These are phyloP conservation scores for Alosa alosa DNA, from an alignment of 2,113 vertebrate species.

Conservation along the genomic window DNA sequence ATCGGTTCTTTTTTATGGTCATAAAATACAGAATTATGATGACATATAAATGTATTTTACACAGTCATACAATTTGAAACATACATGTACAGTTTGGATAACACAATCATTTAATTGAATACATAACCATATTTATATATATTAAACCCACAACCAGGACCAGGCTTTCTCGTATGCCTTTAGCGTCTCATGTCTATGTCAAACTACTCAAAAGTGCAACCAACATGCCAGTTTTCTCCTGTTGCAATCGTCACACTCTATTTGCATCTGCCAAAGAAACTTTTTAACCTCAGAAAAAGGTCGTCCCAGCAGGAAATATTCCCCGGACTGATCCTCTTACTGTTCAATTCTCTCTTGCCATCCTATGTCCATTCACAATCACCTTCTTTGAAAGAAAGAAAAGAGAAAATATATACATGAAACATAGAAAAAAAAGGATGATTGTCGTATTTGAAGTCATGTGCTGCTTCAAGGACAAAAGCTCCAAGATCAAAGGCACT, in stretches of 20 bases:
- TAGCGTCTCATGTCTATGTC: neutral
- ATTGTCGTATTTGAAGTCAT: conserved; percentile 56
- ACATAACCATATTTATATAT: conserved; percentile 14
- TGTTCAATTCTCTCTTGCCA: conserved; percentile 1
- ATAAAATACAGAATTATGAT: conserved; percentile 25
- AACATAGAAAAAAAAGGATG: conserved; percentile 60
- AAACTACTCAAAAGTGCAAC: conserved; percentile 36
- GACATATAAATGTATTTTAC: conserved; percentile 34
- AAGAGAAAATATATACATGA: conserved; percentile 41
- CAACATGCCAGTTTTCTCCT: conserved; percentile 14
- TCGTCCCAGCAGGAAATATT: neutral
- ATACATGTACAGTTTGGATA: conserved; percentile 4
- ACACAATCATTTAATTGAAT: conserved; percentile 2
- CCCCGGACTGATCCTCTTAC: neutral
- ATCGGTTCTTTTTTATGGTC: conserved; percentile 3
- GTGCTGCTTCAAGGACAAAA: conserved; percentile 56
- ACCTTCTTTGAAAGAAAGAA: conserved; percentile 1
- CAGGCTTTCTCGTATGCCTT: neutral
- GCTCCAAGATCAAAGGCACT: conserved; percentile 69
- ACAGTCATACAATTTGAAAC: neutral
- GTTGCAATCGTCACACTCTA: neutral
- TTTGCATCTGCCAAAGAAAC: neutral
- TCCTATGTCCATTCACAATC: conserved; percentile 38
- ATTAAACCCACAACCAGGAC: neutral
- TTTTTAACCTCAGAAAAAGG: neutral